Base-by-base conservation (phyloP, 2,888 invertebrate species). In the Epirrhoe tristata region DNA sequence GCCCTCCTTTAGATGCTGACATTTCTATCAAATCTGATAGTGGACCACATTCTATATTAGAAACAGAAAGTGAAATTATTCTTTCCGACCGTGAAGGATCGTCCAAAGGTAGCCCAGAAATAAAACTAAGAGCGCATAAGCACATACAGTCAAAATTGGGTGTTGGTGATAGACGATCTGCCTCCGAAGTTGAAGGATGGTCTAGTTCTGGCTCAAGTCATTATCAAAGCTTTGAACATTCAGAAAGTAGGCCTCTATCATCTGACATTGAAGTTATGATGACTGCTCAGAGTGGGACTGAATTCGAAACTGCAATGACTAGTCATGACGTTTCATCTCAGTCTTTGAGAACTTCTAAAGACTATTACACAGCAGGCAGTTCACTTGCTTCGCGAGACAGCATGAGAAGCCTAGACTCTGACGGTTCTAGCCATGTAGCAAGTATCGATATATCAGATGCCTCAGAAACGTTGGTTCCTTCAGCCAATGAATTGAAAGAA, bases 401-500 rank as follows among this genome's bases (percentile, higher is more conserved):
- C 71, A 97, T 98, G 96, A 97, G 96, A 82, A 98, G 98, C 67
- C 92, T 98, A 52, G 97, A 98, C 81, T 98, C 98, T 1, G 96
- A 98, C 87, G 97, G 97, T 73, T 98, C 98, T 0, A 98, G 97
- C 16, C 97, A 98, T 85, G 94, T 98, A 65, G 98, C 97, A 0
- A 98, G 98, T 81, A 95, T 98, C 71, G 98, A 98, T 89, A 96
- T 98, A 46, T 98, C 98, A 39, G 98, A 99, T 87, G 94, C 97
- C 32, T 98, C 98, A 0, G 98, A 98, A 91, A 99, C 99, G 1
- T 89, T 99, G 7, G 96, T 99, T 8, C 98, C 98, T 12, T 98
- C 99, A 1, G 96, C 97, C 7, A 96, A 97, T 81, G 98, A 98
- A 84, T 88, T 96, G 57, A 96, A 96, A 81, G 96, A 96, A 77